Conservation (phyloP, 30 jellyfish, hydroid and myxozoan species). For the Euphysa ruthae region DNA sequence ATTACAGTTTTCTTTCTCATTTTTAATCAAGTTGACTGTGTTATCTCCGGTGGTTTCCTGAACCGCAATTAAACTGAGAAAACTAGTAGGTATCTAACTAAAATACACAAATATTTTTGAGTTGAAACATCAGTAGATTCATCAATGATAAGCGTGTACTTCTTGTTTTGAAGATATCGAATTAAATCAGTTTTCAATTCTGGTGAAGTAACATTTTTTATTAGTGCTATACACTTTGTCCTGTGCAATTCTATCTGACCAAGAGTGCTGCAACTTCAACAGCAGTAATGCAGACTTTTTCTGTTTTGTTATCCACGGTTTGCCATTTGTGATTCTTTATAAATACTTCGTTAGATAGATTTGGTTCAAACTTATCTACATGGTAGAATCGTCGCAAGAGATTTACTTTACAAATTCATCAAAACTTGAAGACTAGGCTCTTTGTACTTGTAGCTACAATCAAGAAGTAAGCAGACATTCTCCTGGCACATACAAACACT, state of each 20-base stretch:
- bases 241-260: conserved; percentile 42
- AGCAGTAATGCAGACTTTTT: no score
- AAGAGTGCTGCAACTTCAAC: conserved; percentile 40
- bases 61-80: conserved; percentile 34
- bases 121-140: conserved; percentile 18
- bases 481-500: no score
- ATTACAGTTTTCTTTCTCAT: neutral
- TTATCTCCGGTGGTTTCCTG: neutral
- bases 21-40: neutral
- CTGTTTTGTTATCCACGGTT: no score
- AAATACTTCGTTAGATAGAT: no score
- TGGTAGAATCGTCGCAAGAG: no score
- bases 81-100: conserved; percentile 21
- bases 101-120: conserved; percentile 17
- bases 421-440: no score
- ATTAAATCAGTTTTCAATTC: conserved; percentile 29
- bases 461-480: no score
- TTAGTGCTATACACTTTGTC: conserved; percentile 19
- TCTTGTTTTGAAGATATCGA: conserved; percentile 23
- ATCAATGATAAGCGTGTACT: neutral
- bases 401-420: no score
- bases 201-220: conserved; percentile 40
- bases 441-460: no score
- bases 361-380: no score
- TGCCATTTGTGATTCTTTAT: no score